Base-by-base conservation (phyloP, 2,113 vertebrate species). In the Sprattus sprattus region DNA sequence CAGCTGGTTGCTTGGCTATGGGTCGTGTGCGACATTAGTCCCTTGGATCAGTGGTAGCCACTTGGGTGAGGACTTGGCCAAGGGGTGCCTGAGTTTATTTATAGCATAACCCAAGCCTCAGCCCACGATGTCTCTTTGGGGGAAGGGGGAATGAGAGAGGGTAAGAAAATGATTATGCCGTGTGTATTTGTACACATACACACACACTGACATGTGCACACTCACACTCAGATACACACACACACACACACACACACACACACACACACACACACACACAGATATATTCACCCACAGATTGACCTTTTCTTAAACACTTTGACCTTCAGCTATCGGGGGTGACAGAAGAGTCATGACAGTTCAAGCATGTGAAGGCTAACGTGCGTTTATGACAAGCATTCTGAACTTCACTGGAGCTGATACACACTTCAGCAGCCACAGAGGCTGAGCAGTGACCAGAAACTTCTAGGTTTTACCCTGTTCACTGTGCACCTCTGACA, bases 301-400 rank as follows among this genome's bases (percentile, higher is more conserved):
- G 92, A 93, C 91, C 91, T 94, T 95, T 93, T 89, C 86, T 86
- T 93, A 91, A 91, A 89, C 89, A 91, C 89, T 87, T 84, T 93
- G 92, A 93, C 90, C 91, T 93, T 93, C 91, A 91, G 85, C 85
- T 87, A 67, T 67, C 64, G 11, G 64, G 39, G 49, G 83, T 60
- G 64, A 67, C 8, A 67, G 64, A 67, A 25, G 64, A 0, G 64
- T 16, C 32, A 39, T 78, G 71, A 78, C 71, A 78, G 71, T 32
- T 78, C 8, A 78, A 32, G 71, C 28, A 78, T 39, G 13, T 3
- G 11, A 39, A 15, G 71, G 86, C 32, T 81, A 57, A 85, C 6
- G 32, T 28, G 47, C 25, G 5, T 39, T 32, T 13, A 39, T 67
- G 64, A 82, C 64, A 39, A 86, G 75, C 82, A 16, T 39, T 39